phyloP scores from a whole-genome alignment of 2,797 vertebrate genomes.

The Pogonophryne albipinna region DNA sequence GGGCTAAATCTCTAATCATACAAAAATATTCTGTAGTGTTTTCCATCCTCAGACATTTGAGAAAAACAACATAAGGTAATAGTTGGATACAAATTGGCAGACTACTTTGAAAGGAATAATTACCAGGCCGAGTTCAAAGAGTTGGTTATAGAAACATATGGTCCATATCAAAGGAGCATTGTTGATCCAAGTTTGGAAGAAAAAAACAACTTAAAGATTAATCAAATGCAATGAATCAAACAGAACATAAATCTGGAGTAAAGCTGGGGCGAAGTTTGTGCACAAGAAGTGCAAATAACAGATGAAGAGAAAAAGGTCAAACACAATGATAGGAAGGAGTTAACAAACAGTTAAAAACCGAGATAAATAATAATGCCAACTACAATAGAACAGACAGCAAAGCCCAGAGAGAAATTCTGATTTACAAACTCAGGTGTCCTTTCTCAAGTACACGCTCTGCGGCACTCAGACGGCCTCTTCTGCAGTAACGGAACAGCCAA shows the following conservation, averaged over 20 bases:
- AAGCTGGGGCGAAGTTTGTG: conserved; percentile 9
- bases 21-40: conserved; percentile 29
- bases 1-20: conserved; percentile 62
- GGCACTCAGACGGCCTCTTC: conserved; percentile 59
- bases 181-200: conserved; percentile 36
- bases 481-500: conserved; percentile 49
- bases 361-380: conserved; percentile 49
- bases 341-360: no score
- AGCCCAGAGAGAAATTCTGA: conserved; percentile 47
- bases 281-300: conserved; percentile 5
- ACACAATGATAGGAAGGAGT: conserved; percentile 16
- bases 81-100: conserved; percentile 65
- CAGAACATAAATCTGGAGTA: conserved; percentile 24
- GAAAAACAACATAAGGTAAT: conserved; percentile 75
- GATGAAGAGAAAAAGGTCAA: conserved; percentile 39
- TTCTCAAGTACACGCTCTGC: conserved; percentile 81
- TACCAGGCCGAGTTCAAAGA: conserved; percentile 53
- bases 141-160: conserved; percentile 64
- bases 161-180: conserved; percentile 53
- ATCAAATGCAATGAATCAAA: conserved; percentile 24
- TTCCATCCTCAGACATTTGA: conserved; percentile 56
- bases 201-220: conserved; percentile 11
- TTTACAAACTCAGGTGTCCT: conserved; percentile 82
- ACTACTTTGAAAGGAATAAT: conserved; percentile 63
- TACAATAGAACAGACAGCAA: conserved; percentile 26